Percentiles rank a stretch among this genome's conserved stretches.
Evolutionary conservation across 2,113 vertebrate genomes (phyloP).

Genomic region (Triplophysa rosa): DNA sequence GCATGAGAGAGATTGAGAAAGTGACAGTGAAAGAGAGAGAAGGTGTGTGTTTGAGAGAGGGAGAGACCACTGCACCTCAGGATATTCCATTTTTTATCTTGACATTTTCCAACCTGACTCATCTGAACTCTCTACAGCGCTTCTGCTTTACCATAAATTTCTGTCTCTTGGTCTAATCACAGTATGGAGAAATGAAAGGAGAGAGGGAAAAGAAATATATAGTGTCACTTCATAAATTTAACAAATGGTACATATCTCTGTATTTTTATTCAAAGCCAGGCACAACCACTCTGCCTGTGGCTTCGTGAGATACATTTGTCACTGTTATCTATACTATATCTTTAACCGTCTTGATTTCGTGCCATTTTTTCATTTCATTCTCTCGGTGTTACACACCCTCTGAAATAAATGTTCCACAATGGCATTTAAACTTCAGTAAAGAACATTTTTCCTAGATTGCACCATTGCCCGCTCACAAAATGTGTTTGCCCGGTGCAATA

Average conservation of each 20-base stretch:
- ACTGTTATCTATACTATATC: neutral
- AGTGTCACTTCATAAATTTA: neutral
- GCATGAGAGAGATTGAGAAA: neutral
- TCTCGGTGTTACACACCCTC: neutral
- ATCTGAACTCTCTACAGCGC: constrained; percentile 44
- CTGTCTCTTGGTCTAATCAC: constrained; percentile 3
- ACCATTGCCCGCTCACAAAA: no score
- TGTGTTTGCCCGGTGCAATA: no score
- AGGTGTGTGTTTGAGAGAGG: neutral
- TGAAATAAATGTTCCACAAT: no score
- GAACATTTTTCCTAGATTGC: no score
- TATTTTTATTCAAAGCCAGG: neutral
- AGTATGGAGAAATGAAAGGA: constrained; percentile 14
- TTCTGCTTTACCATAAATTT: constrained; percentile 37
- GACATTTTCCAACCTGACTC: constrained; percentile 64
- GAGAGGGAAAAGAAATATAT: neutral
- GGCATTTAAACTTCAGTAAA: no score
- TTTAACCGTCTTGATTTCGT: neutral
- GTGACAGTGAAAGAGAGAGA: constrained; percentile 4
- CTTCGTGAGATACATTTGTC: neutral
- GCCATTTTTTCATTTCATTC: neutral
- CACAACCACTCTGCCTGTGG: constrained; percentile 5
- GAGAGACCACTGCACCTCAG: constrained; percentile 41
- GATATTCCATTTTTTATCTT: constrained; percentile 59
- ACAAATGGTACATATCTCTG: neutral